These are phyloP conservation scores for Rostratula benghalensis DNA, from an alignment of 2,113 vertebrate species.

Conservation along the genomic window DNA sequence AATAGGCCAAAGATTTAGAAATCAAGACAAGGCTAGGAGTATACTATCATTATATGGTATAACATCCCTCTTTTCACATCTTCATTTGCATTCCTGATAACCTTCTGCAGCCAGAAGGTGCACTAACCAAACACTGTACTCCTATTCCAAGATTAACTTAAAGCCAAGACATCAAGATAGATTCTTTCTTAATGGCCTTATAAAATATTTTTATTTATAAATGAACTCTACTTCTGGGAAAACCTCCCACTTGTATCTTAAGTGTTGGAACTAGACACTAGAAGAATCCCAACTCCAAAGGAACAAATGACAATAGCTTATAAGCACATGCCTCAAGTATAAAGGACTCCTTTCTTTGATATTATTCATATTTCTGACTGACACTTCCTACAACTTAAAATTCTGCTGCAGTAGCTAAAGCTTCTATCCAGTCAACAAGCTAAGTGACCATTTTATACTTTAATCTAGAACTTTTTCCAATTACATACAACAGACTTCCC, in stretches of 20 bases:
- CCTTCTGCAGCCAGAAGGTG: not conserved
- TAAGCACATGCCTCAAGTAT: not conserved
- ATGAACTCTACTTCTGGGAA: not conserved
- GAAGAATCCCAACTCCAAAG: not conserved
- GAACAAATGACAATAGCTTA: not conserved
- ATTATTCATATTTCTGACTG: not conserved
- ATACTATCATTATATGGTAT: not conserved
- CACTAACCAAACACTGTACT: not conserved
- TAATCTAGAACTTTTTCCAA: not conserved
- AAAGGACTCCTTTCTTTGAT: not conserved
- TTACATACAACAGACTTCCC: not conserved
- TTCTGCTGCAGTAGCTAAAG: not conserved
- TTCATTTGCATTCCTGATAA: not conserved
- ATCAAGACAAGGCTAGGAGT: not conserved
- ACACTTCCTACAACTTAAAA: not conserved
- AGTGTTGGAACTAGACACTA: not conserved
- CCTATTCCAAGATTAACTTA: not conserved
- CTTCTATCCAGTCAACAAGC: not conserved
- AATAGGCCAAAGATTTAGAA: not conserved
- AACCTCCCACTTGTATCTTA: fast-evolving
- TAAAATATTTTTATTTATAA: not conserved
- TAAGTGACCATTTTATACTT: not conserved
- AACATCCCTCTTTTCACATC: not conserved
- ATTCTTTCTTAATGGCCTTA: not conserved
- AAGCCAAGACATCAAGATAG: not conserved